Percentiles rank a stretch among this genome's conserved stretches.
Conservation (phyloP, 1,140 invertebrate genomes). For the Heliconius nattereri region DNA sequence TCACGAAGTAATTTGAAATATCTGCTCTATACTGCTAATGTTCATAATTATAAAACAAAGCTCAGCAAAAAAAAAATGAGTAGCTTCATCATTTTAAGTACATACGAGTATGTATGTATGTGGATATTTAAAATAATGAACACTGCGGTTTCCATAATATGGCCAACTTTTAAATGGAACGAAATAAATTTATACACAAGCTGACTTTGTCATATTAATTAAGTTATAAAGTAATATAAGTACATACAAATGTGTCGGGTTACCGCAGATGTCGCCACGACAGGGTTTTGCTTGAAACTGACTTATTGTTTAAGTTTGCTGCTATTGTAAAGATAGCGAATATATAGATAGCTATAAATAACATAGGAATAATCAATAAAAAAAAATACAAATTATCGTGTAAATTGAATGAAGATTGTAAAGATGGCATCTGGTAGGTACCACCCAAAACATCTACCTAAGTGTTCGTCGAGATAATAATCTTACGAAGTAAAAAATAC, state of each 20-base stretch:
- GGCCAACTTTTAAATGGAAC: conserved; percentile 31
- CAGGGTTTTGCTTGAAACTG: conserved; percentile 18
- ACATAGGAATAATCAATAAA: too few species aligned
- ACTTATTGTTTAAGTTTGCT: neutral
- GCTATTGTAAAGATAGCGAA: neutral
- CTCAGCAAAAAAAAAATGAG: neutral
- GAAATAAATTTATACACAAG: conserved; percentile 34
- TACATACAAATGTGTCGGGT: conserved; percentile 16
- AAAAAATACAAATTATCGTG: too few species aligned
- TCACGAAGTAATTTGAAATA: neutral
- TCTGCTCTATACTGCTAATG: too few species aligned
- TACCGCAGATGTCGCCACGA: conserved; percentile 28
- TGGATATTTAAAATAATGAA: conserved; percentile 30
- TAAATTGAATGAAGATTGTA: too few species aligned
- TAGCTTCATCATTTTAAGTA: conserved; percentile 1
- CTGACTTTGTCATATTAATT: conserved; percentile 39
- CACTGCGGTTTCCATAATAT: conserved; percentile 32
- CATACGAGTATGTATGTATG: neutral
- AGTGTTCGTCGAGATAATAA: too few species aligned
- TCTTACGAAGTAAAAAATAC: too few species aligned
- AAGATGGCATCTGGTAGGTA: too few species aligned
- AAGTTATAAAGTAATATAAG: conserved; percentile 29
- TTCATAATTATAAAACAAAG: neutral
- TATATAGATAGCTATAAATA: too few species aligned
- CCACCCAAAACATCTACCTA: too few species aligned